Conservation (phyloP, 2,888 invertebrate genomes). For the Drosophila recens region DNA sequence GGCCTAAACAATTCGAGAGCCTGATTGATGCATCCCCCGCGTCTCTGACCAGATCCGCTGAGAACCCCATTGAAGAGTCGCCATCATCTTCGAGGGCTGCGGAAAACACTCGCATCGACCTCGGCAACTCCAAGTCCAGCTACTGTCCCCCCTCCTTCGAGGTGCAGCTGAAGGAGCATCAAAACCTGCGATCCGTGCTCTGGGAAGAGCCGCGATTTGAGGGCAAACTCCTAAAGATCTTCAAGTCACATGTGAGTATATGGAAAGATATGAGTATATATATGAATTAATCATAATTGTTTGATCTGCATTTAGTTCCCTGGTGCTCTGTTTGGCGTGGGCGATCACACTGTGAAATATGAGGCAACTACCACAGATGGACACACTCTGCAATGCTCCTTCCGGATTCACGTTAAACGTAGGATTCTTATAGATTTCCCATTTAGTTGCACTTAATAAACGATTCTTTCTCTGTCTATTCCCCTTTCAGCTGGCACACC, state of each 20-base stretch:
- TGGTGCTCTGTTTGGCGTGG: constrained; percentile 87
- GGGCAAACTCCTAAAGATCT: constrained; percentile 77
- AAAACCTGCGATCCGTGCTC: constrained; percentile 86
- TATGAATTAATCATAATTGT: not conserved
- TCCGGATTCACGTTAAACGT: constrained; percentile 88
- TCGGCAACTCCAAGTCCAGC: constrained; percentile 63
- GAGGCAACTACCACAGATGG: constrained; percentile 88
- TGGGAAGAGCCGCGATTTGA: constrained; percentile 89
- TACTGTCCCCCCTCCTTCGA: constrained; percentile 89
- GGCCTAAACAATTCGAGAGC: constrained; percentile 11
- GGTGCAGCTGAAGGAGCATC: constrained; percentile 86
- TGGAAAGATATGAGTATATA: no score
- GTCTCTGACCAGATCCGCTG: constrained; percentile 4
- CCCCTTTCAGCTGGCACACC: constrained; percentile 33
- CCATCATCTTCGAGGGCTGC: constrained; percentile 9
- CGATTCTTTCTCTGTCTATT: not conserved
- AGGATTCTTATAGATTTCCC: constrained; percentile 44
- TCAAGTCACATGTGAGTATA: constrained; percentile 87
- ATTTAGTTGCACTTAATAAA: not conserved
- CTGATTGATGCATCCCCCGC: constrained; percentile 16
- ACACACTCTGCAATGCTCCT: constrained; percentile 88
- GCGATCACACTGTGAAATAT: constrained; percentile 88
- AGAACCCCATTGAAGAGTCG: constrained; percentile 11
- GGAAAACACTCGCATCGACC: constrained; percentile 51
- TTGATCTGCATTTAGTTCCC: constrained; percentile 85